Base-by-base conservation (phyloP, 1,140 invertebrate genomes). In the Ctenoplectra terminalis region DNA sequence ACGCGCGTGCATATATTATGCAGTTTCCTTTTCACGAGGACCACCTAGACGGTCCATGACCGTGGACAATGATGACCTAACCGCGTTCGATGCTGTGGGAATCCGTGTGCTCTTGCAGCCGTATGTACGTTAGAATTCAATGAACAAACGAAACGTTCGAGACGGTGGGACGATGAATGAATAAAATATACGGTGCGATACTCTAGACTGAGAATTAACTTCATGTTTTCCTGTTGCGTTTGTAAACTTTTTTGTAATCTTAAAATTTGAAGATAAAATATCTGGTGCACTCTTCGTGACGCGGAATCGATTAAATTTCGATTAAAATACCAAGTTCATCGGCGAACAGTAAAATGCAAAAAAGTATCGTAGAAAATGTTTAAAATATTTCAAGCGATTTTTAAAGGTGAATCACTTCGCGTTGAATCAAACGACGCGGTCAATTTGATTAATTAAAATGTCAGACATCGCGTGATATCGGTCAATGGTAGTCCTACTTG, bases 21-120 rank as follows among this genome's bases (percentile, higher is more conserved):
- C 87, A 87, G 87, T 84, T 86, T 84, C 85, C 87, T 87, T 88
- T 88, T 87, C 83, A 85, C 81, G 81, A 83, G 81, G 83, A 85
- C 81, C 83, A 85, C 83, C 83, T 85, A 83, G 83, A 79, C 83
- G 43, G 81, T n/a, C 60, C 69, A 77, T 73, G 67, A 76, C 71
- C 79, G 34, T 81, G 72, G 64, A 74, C 67, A 61, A 80, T 48
- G 83, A 70, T 74, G 81, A 85, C 56, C 81, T 83, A 85, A 83
- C 83, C 75, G 81, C 61, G 71, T 77, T 67, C 60, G 67, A 77
- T 61, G 66, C 61, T 54, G 79, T 79, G 48, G 78, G 78, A 56
- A 84, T 74, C 78, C 61, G 37, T 64, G 56, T 75, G 56, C 29
- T 29, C 63, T 52, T 43, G 20, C n/a, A 13, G 5, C 23, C 46